Evolutionary conservation across 2,113 vertebrate species (phyloP).

Genomic region (Epinephelus cyanopodus): DNA sequence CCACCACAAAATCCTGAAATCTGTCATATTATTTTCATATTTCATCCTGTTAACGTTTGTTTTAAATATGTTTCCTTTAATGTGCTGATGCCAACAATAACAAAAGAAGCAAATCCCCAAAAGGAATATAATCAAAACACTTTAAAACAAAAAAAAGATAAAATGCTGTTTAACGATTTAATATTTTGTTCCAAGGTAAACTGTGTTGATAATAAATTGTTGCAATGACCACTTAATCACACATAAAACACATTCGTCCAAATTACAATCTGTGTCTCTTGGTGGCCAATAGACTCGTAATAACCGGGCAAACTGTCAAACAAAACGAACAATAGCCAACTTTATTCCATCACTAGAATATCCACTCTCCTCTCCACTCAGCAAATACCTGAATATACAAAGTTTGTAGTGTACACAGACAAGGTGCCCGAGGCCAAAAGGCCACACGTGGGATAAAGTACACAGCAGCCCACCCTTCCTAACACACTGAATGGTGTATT

Average conservation of each 20-base stretch:
- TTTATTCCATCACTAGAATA: slow-evolving; percentile 1
- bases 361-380: slow-evolving; percentile 10
- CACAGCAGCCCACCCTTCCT: slow-evolving; percentile 59
- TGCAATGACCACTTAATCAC: slow-evolving; percentile 20
- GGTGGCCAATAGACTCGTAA: slow-evolving; percentile 19
- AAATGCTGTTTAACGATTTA: not conserved
- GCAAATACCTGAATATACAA: slow-evolving; percentile 12
- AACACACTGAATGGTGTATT: slow-evolving; percentile 65
- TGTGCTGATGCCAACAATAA: not conserved
- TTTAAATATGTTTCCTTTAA: not conserved
- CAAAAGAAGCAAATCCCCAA: not conserved
- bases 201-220: not conserved
- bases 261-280: not conserved
- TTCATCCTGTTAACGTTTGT: slow-evolving; percentile 5
- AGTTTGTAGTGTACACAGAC: slow-evolving; percentile 10
- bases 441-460: slow-evolving; percentile 65
- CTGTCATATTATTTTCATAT: slow-evolving; percentile 5
- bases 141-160: not conserved
- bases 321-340: slow-evolving; percentile 18
- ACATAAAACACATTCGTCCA: not conserved
- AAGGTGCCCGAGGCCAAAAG: slow-evolving; percentile 40
- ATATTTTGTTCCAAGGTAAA: slow-evolving; percentile 3
- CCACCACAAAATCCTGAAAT: slow-evolving; percentile 16
- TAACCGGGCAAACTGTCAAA: slow-evolving; percentile 37
- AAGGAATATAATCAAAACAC: slow-evolving; percentile 2